Conservation (phyloP, 2,797 vertebrate species). For the Sebastes miniatus region DNA sequence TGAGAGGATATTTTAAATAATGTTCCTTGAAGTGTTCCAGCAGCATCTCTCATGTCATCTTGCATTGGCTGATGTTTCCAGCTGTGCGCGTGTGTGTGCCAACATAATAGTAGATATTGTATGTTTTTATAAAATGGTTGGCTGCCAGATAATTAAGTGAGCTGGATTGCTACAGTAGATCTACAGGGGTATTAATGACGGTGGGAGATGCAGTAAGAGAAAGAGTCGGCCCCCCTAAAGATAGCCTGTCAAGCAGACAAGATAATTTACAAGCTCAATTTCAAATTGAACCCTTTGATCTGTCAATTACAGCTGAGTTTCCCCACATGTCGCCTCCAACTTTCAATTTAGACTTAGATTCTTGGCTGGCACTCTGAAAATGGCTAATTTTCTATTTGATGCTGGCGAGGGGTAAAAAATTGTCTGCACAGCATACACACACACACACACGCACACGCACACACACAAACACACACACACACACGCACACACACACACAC, state of each 20-base stretch:
- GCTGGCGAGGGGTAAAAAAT: neutral
- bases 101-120: slow-evolving; percentile 3
- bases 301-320: slow-evolving; percentile 25
- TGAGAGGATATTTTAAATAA: neutral
- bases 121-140: slow-evolving; percentile 17
- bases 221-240: neutral
- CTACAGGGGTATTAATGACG: slow-evolving; percentile 15
- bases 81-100: neutral
- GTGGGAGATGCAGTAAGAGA: neutral
- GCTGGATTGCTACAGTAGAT: slow-evolving; percentile 14
- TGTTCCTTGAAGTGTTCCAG: neutral
- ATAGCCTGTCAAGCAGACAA: slow-evolving; percentile 31
- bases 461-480: neutral
- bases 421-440: neutral
- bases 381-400: neutral
- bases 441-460: too few relatives aligned
- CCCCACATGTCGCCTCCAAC: neutral
- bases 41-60: neutral
- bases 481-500: neutral
- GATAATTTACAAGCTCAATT: slow-evolving; percentile 58
- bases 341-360: slow-evolving; percentile 8
- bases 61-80: neutral
- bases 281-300: slow-evolving; percentile 55
- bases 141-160: slow-evolving; percentile 39
- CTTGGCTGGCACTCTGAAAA: neutral